Conservation (phyloP, 2,113 vertebrate genomes). For the Glareola pratincola region DNA sequence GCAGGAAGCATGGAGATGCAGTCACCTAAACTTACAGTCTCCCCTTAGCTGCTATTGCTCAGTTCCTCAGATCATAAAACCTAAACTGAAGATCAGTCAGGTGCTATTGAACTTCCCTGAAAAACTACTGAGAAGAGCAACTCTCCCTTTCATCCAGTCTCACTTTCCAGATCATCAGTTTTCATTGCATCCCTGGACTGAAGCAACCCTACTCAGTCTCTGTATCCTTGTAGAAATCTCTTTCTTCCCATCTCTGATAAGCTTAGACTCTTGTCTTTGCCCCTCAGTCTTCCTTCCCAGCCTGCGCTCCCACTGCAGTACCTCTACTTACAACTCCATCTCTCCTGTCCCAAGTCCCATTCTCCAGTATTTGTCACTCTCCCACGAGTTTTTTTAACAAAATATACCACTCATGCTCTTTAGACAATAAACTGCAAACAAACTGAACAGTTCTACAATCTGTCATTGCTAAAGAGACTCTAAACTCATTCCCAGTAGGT, state of each 20-base stretch:
- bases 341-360: not conserved
- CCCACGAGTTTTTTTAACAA: not conserved
- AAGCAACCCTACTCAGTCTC: not conserved
- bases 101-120: not conserved
- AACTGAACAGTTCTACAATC: not conserved
- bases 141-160: not conserved
- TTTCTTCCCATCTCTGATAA: not conserved
- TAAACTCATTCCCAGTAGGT: not conserved
- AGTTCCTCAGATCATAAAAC: not conserved
- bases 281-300: not conserved
- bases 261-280: not conserved
- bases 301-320: rapidly evolving
- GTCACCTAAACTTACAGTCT: not conserved
- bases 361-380: not conserved
- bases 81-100: not conserved
- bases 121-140: not conserved
- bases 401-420: not conserved
- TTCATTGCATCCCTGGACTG: not conserved
- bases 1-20: not conserved
- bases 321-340: not conserved
- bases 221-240: not conserved
- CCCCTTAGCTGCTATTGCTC: not conserved
- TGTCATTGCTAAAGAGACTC: not conserved
- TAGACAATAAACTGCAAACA: not conserved
- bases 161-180: not conserved